Conservation (phyloP, 2,797 vertebrate species). For the Malurus splendens region DNA sequence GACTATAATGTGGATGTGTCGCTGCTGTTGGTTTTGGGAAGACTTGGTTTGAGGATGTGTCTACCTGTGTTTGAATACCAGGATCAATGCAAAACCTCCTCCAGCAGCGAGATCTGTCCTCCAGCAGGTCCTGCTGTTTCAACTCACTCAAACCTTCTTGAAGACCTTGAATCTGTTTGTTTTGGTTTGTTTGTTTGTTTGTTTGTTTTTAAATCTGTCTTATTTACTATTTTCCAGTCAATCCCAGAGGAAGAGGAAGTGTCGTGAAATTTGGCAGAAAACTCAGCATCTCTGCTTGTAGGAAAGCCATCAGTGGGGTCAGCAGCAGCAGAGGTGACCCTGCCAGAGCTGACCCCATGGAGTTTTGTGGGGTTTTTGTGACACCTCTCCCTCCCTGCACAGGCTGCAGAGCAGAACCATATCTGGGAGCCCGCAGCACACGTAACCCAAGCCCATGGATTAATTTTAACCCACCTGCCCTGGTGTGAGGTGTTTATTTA, state of each 20-base stretch:
- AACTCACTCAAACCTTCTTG: background rate
- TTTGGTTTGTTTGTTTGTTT: background rate
- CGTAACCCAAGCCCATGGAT: fast-evolving
- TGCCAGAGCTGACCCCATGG: background rate
- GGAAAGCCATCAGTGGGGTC: background rate
- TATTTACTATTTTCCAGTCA: background rate
- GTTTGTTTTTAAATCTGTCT: background rate
- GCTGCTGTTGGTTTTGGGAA: background rate
- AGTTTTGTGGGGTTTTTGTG: background rate
- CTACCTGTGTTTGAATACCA: background rate
- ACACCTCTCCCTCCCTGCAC: fast-evolving
- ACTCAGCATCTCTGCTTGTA: background rate
- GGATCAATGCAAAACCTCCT: background rate
- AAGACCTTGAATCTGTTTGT: background rate
- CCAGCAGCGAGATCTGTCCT: background rate
- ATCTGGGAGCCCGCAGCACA: background rate
- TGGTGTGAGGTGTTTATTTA: background rate
- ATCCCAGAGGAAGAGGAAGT: background rate
- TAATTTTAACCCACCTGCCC: slow-evolving; percentile 10
- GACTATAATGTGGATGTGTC: fast-evolving
- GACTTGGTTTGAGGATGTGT: background rate
- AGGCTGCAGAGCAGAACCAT: background rate
- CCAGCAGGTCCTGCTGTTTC: background rate
- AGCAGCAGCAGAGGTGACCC: background rate
- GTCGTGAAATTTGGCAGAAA: fast-evolving